Percentiles rank a stretch among this genome's conserved stretches.
Conservation (phyloP, 2,888 invertebrate genomes). For the Sinohyriopsis cumingii region DNA sequence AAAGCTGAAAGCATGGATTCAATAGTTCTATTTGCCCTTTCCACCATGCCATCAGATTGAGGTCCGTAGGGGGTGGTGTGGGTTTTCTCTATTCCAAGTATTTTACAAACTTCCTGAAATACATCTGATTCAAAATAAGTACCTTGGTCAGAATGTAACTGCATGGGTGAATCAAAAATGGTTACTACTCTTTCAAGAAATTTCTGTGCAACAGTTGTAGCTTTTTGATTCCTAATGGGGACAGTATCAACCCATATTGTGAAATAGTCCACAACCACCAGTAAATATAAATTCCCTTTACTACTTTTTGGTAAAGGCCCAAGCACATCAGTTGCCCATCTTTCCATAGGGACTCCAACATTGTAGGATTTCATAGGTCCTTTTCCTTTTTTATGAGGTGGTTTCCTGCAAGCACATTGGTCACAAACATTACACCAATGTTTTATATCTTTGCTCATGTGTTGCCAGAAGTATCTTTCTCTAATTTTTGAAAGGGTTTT, state of each 20-base stretch:
- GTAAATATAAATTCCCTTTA: too few species aligned
- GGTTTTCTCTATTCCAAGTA: slow-evolving; percentile 9
- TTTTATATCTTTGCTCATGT: too few species aligned
- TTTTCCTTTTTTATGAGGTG: too few species aligned
- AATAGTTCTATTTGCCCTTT: slow-evolving; percentile 7
- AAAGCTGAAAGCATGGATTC: slow-evolving; percentile 2
- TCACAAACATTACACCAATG: too few species aligned
- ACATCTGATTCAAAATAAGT: slow-evolving; percentile 11
- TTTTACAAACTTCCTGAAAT: slow-evolving; percentile 8
- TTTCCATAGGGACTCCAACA: slow-evolving; percentile 12
- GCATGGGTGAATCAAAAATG: slow-evolving; percentile 10
- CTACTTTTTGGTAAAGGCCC: too few species aligned
- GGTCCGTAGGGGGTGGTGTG: slow-evolving; percentile 5
- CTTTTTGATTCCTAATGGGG: slow-evolving; percentile 18
- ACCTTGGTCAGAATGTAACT: slow-evolving; percentile 14
- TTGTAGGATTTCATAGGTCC: not conserved
- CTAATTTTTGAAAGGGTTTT: too few species aligned
- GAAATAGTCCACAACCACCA: slow-evolving; percentile 20
- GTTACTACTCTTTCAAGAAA: slow-evolving; percentile 4
- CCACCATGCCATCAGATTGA: slow-evolving; percentile 12
- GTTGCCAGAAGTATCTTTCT: too few species aligned
- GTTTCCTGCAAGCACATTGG: too few species aligned
- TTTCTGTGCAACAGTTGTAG: not conserved
- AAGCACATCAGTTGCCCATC: slow-evolving; percentile 13
- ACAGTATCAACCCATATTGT: slow-evolving; percentile 21